phyloP scores from a whole-genome alignment of 30 jellyfish, hydroid and myxozoan species.

The Rhopilema esculentum region DNA sequence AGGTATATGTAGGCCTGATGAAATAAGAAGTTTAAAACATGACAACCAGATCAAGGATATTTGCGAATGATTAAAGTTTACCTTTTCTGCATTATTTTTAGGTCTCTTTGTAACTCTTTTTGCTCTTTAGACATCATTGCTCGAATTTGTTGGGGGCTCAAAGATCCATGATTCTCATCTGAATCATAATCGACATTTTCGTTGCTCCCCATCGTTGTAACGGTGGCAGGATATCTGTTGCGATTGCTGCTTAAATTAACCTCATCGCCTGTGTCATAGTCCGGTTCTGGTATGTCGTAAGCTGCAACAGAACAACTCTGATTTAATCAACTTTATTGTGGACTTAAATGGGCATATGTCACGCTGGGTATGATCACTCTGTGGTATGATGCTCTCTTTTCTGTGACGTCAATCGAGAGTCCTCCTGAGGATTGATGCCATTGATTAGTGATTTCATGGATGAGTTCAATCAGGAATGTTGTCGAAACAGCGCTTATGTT shows the following conservation, averaged over 20 bases:
- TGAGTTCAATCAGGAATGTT: too few relatives aligned
- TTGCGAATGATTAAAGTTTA: neutral
- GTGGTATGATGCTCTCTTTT: too few relatives aligned
- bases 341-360: neutral
- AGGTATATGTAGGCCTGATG: too few relatives aligned
- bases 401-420: neutral
- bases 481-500: too few relatives aligned
- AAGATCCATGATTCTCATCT: slow-evolving; percentile 31
- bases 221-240: neutral
- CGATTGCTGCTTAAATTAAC: neutral
- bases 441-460: neutral
- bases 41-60: neutral
- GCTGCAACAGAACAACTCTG: slow-evolving; percentile 10
- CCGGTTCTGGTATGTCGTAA: slow-evolving; percentile 68
- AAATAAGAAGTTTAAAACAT: too few relatives aligned
- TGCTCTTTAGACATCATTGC: slow-evolving; percentile 73
- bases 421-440: neutral
- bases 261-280: slow-evolving; percentile 36
- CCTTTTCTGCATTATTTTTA: slow-evolving; percentile 75
- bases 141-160: slow-evolving; percentile 68
- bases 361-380: slow-evolving; percentile 6
- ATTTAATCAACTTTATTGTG: neutral
- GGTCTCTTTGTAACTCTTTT: slow-evolving; percentile 72
- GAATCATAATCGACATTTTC: slow-evolving; percentile 11
- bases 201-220: slow-evolving; percentile 2